Base-by-base conservation (phyloP, 2,113 vertebrate species). In the Oreotragus oreotragus region DNA sequence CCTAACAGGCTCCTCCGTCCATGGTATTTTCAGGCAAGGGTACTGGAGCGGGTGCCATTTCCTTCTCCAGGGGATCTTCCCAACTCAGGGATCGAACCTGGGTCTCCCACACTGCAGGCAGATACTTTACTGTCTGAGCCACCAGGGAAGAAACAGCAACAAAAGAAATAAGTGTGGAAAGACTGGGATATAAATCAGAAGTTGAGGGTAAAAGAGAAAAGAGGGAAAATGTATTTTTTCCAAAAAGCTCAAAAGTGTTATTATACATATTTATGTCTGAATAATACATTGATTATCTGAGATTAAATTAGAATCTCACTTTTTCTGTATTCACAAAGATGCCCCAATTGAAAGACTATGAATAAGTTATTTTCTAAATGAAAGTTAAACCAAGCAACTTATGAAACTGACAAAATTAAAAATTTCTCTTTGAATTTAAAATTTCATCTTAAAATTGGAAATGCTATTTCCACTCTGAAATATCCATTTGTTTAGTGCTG, bases 291-390 rank as follows among this genome's bases (percentile, higher is more conserved):
- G 30, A 62, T 90, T 43, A 58, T 88, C 39, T 95, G 25, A 55
- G 9, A 93, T 58, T 91, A 88, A 83, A 87, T 77, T 84, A 90
- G 77, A 94, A 81, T 86, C 51, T 70, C 25, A 43, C 27, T 55
- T 70, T 94, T 84, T 15, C 21, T 49, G 1, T 23, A 39, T 88
- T 57, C 57, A 89, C 13, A 79, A 88, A 91, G 27, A 73, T 49
- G 94, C 25, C 62, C 10, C 13, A 85, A 5, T 2, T 91, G 13
- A 85, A 91, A 89, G 51, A 73, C 14, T n/a, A 28, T 36, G 27
- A 87, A 81, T n/a, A 80, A 45, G 7, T 83, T 90, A 2, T 83
- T 89, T 86, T 96, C 36, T 64, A 86, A 51, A 43, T 45, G 49
- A 62, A 7, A 7, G 49, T 58, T 81, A 90, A 77, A 39, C 7